Conservation (phyloP, 2,888 invertebrate species). For the Drosophila aldrichi region DNA sequence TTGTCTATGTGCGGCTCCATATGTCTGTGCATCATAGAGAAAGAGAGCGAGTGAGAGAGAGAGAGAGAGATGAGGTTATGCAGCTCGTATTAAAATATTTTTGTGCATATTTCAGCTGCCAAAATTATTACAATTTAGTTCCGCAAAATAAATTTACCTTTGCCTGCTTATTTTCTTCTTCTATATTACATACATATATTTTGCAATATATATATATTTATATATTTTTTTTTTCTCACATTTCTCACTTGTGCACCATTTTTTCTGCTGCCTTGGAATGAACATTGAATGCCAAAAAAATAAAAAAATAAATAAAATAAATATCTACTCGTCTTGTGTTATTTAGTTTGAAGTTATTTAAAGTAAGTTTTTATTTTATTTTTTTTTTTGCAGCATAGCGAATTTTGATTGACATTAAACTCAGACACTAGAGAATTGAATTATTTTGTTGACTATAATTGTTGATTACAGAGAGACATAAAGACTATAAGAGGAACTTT, state of each 20-base stretch:
- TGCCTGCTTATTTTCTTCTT: conserved; percentile 20
- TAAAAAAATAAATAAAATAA: neutral
- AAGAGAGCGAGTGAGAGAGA: neutral
- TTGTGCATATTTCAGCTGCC: conserved; percentile 75
- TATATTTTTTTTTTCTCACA: conserved; percentile 4
- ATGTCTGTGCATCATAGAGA: conserved; percentile 24
- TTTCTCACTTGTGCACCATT: conserved; percentile 18
- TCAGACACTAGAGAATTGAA: too few species aligned
- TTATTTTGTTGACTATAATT: neutral
- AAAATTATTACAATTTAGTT: conserved; percentile 82
- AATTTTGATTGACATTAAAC: conserved; percentile 4
- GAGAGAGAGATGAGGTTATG: neutral
- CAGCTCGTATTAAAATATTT: conserved; percentile 67
- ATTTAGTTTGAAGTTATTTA: neutral
- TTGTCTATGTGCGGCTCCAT: conserved; percentile 28
- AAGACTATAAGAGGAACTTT: neutral
- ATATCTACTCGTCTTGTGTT: conserved; percentile 41
- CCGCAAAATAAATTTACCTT: conserved; percentile 78
- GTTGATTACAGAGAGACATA: neutral
- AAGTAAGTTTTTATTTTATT: too few species aligned
- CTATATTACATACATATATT: conserved; percentile 20
- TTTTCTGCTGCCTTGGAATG: conserved; percentile 45
- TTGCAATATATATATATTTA: neutral
- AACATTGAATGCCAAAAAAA: conserved; percentile 48
- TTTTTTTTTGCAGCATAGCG: neutral